Evolutionary conservation across 2,888 invertebrate species (phyloP), one percentile per base, ranked within the genome.

Genomic region (Pseudococcus longispinus): DNA sequence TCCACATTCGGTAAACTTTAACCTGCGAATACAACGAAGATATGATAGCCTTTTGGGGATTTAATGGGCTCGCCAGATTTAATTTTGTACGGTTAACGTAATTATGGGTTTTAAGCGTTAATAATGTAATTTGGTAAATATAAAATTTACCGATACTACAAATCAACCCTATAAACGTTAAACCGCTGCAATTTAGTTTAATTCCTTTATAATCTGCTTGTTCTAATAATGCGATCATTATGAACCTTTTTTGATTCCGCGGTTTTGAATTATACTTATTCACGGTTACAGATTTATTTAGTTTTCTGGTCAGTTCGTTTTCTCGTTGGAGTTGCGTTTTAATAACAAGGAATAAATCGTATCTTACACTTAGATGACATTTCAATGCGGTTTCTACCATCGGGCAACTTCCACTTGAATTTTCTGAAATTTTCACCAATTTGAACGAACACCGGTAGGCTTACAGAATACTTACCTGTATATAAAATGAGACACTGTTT

Each of bases 131-230:
- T 74, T 74, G 26, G 74, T 26, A 74, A 74, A 74, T 74, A 74
- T 74, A 74, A 74, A 74, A 74, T 74, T 74, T 74, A 74, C 74
- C 37, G 32, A 74, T 74, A 74, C 74, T 74, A 74, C 74, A 74
- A 74, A 74, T 74, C 74, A 74, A 37, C 32, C 74, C 74, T 74
- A 74, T 74, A 37, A 74, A 74, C 74, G 37, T 74, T 74, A 74
- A 74, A 74, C 74, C 74, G 37, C 74, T 74, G 37, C 74, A 74
- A 74, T 74, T 74, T 74, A n/a, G 74, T 74, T 37, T 74, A 74
- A 74, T 74, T 74, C 74, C 74, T 74, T 74, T 37, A 37, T 74
- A 74, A 74, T 74, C 74, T 37, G 74, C 74, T 74, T 74, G n/a
- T 74, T 74, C 74, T 74, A 74, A 74, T 74, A 74, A 74, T 74